A percentile compares a stretch with the other conserved stretches of the same genome.
These are phyloP conservation scores for Somateria mollissima DNA, from an alignment of 2,797 vertebrate genomes.

Conservation along the genomic window DNA sequence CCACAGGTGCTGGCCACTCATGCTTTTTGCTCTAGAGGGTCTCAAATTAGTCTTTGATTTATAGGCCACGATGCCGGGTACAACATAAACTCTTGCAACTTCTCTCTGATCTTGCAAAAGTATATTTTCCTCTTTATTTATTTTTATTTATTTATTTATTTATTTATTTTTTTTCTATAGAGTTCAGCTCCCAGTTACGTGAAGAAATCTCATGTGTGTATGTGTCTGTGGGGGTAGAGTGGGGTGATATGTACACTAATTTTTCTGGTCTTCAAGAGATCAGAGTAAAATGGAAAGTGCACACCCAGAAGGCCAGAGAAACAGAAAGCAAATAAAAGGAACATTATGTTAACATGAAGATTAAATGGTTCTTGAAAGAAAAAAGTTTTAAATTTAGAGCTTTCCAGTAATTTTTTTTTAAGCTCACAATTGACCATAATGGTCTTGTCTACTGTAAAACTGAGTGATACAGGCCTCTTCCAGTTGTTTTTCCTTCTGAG, in stretches of 20 bases:
- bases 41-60: neutral
- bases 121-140: neutral
- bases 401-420: neutral
- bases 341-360: neutral
- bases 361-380: neutral
- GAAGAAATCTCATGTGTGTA: neutral
- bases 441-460: neutral
- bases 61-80: neutral
- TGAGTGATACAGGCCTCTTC: neutral
- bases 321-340: neutral
- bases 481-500: conserved; percentile 49
- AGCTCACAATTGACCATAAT: neutral
- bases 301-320: neutral
- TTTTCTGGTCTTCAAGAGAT: neutral
- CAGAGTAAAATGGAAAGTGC: neutral
- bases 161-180: neutral
- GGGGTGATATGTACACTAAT: neutral
- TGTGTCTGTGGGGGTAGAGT: neutral
- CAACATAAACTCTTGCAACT: neutral
- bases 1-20: neutral
- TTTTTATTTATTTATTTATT: neutral
- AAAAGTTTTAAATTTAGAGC: neutral
- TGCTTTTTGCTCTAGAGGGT: neutral
- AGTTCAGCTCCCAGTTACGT: neutral
- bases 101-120: neutral